Evolutionary conservation across 2,888 invertebrate species (phyloP).

Genomic region (Brachyptera risi): DNA sequence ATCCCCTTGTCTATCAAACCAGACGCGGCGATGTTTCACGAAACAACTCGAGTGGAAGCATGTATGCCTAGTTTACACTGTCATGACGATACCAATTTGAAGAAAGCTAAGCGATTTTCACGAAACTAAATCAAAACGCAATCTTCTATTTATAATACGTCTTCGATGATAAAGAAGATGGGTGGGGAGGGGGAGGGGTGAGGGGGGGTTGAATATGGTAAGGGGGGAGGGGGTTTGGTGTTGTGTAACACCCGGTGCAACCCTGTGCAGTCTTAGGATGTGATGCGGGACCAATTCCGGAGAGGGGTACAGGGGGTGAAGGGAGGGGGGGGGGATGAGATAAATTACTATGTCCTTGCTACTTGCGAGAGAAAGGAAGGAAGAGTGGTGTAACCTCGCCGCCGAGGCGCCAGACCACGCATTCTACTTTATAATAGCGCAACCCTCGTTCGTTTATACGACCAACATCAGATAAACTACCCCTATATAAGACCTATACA

Average conservation of each 20-base stretch:
- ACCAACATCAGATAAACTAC: constrained; percentile 15
- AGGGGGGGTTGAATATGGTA: not conserved
- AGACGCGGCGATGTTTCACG: too few relatives aligned
- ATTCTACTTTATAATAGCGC: constrained; percentile 5
- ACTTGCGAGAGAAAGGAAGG: constrained; percentile 26
- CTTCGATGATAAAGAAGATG: too few relatives aligned
- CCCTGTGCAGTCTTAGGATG: not conserved
- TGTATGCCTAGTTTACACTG: too few relatives aligned
- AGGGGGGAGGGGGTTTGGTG: not conserved
- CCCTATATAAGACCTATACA: too few relatives aligned
- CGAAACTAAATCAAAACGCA: constrained; percentile 8
- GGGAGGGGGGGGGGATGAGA: constrained; percentile 19
- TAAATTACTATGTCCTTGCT: constrained; percentile 27
- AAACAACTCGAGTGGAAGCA: too few relatives aligned
- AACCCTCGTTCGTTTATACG: constrained; percentile 8
- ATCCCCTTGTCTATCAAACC: too few relatives aligned
- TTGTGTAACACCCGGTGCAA: constrained; percentile 7
- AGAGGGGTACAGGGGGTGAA: not conserved
- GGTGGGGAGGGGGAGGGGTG: not conserved
- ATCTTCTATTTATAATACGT: constrained; percentile 13
- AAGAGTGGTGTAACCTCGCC: constrained; percentile 25
- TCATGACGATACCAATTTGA: too few relatives aligned
- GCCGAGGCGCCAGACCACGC: constrained; percentile 24
- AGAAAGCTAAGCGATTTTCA: not conserved
- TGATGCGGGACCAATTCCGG: constrained; percentile 13